These are phyloP conservation scores for Holocentrus rufus DNA, from an alignment of 2,797 vertebrate genomes.

Conservation along the genomic window DNA sequence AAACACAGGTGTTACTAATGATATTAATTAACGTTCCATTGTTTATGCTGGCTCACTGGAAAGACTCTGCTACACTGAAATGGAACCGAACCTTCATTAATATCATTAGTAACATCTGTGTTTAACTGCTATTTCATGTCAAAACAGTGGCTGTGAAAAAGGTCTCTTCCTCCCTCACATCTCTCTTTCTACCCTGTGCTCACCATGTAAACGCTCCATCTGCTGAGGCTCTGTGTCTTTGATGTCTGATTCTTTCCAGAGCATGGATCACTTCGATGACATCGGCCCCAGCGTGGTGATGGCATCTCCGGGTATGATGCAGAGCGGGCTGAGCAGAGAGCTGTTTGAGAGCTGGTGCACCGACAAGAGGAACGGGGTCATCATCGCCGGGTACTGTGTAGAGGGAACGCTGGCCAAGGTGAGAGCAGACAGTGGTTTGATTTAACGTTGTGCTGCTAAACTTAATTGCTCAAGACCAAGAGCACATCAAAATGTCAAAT, in stretches of 20 bases:
- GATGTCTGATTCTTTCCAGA: slow-evolving; percentile 77
- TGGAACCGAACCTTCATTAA: too few relatives aligned
- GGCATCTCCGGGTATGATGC: slow-evolving; percentile 99
- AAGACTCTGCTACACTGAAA: too few relatives aligned
- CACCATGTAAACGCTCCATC: neutral
- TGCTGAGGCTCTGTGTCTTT: neutral
- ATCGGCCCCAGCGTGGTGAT: slow-evolving; percentile 97
- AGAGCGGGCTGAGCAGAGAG: slow-evolving; percentile 95
- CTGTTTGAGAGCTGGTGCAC: slow-evolving; percentile 99
- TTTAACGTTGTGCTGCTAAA: neutral
- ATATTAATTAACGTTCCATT: too few relatives aligned
- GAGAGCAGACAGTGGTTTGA: slow-evolving; percentile 27
- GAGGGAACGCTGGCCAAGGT: slow-evolving; percentile 98
- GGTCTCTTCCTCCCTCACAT: too few relatives aligned
- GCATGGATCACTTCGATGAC: slow-evolving; percentile 99
- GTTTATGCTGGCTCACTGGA: too few relatives aligned
- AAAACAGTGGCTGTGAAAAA: too few relatives aligned
- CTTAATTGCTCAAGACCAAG: too few relatives aligned
- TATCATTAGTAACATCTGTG: too few relatives aligned
- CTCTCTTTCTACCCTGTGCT: neutral
- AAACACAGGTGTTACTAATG: too few relatives aligned
- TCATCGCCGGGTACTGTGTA: slow-evolving; percentile 97
- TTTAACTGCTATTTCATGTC: too few relatives aligned
- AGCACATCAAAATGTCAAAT: neutral
- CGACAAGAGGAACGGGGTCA: slow-evolving; percentile 96